phyloP scores from a whole-genome alignment of 1,140 invertebrate species.

The Caenorhabditis inopinata region DNA sequence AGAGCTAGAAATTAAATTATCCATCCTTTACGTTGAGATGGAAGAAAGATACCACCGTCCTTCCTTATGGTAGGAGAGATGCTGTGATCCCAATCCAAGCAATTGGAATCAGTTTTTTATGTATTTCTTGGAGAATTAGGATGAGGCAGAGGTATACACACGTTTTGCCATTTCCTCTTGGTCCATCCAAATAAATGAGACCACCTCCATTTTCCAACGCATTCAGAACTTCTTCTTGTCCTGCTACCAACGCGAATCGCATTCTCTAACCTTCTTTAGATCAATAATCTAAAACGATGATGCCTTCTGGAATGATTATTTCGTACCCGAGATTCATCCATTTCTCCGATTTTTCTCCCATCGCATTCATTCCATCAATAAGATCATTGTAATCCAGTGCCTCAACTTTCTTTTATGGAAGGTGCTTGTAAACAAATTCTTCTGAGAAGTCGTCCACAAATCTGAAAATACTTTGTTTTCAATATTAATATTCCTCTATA shows the following conservation, averaged over 20 bases:
- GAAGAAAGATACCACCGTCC: constrained; percentile 25
- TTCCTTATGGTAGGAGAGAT: not conserved
- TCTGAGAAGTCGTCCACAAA: no score
- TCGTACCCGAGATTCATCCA: no score
- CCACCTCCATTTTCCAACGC: not conserved
- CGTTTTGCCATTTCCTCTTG: constrained; percentile 27
- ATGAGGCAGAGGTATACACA: not conserved
- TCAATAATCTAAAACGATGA: not conserved
- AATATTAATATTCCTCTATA: not conserved
- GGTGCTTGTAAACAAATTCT: no score
- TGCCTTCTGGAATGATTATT: not conserved
- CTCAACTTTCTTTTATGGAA: not conserved
- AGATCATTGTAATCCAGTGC: constrained; percentile 1
- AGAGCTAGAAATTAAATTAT: no score
- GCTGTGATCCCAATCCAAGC: constrained; percentile 35
- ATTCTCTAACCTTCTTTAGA: not conserved
- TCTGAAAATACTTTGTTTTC: no score
- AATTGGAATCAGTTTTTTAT: not conserved
- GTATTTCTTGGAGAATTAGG: not conserved
- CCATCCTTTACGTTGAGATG: no score
- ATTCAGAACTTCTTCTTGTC: not conserved
- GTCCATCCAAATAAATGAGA: not conserved
- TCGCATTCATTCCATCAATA: not conserved
- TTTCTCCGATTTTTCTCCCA: not conserved
- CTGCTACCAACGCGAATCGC: not conserved